Evolutionary conservation across 2,113 vertebrate genomes (phyloP).

Genomic region (Chloropsis cyanopogon): DNA sequence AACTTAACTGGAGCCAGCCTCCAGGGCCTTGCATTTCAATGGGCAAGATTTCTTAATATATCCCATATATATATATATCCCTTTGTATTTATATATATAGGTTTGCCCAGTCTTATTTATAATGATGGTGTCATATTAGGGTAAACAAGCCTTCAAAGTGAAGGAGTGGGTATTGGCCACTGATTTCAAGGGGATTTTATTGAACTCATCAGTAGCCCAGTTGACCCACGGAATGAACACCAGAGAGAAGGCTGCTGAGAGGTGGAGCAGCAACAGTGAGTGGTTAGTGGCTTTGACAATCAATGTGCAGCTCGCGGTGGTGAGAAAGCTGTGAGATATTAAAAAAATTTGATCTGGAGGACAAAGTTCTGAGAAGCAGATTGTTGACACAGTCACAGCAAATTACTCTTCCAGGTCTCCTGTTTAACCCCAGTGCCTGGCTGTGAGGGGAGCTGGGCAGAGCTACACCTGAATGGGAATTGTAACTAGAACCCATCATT

Average conservation of each 20-base stretch:
- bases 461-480: background rate
- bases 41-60: background rate
- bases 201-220: background rate
- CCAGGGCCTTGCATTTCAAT: background rate
- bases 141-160: background rate
- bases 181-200: background rate
- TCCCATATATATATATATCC: no score
- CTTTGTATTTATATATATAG: background rate
- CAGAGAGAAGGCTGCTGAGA: background rate
- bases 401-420: background rate
- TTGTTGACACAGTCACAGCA: background rate
- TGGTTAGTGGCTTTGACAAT: background rate
- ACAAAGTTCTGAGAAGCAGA: background rate
- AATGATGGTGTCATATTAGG: background rate
- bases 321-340: background rate
- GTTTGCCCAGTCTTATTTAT: background rate
- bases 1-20: background rate
- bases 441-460: background rate
- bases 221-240: background rate
- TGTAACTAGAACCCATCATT: conserved; percentile 13
- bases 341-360: background rate
- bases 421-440: background rate
- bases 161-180: background rate
- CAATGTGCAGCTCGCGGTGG: background rate
- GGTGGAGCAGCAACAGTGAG: background rate